Evolutionary conservation across 2,888 invertebrate genomes (phyloP).

Genomic region (Gastrophysa polygoni): DNA sequence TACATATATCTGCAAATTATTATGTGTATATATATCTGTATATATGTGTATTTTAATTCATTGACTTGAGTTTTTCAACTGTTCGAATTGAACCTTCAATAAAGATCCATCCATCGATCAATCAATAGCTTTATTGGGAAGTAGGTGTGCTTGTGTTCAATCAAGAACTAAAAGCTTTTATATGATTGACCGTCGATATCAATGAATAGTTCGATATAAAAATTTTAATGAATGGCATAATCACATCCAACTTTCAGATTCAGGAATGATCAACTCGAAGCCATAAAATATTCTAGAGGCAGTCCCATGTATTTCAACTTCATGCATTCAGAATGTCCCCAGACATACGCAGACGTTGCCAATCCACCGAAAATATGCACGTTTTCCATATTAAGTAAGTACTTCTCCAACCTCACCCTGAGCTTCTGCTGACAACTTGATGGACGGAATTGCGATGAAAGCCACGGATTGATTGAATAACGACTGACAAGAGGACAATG

Average conservation of each 20-base stretch:
- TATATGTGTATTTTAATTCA: no score
- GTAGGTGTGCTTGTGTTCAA: no score
- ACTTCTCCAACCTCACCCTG: background rate
- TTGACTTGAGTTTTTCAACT: no score
- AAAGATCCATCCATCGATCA: no score
- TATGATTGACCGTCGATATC: no score
- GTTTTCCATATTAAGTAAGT: slow-evolving; percentile 1
- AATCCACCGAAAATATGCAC: background rate
- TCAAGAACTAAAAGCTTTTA: no score
- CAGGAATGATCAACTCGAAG: background rate
- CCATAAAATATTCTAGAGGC: background rate
- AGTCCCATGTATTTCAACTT: background rate
- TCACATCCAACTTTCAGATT: background rate
- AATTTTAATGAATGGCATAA: background rate
- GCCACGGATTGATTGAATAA: slow-evolving; percentile 54
- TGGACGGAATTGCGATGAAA: slow-evolving; percentile 23
- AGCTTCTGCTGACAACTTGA: slow-evolving; percentile 4
- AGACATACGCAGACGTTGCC: slow-evolving; percentile 1
- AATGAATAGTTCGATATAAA: no score
- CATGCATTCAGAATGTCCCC: background rate
- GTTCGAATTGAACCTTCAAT: no score
- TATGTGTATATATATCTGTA: no score
- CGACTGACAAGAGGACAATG: slow-evolving; percentile 56
- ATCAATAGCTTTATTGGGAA: no score
- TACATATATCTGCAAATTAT: no score